A percentile compares a stretch with the other conserved stretches of the same genome.
phyloP scores from a whole-genome alignment of 2,797 vertebrate genomes.

The Chaenodraco wilsoni region DNA sequence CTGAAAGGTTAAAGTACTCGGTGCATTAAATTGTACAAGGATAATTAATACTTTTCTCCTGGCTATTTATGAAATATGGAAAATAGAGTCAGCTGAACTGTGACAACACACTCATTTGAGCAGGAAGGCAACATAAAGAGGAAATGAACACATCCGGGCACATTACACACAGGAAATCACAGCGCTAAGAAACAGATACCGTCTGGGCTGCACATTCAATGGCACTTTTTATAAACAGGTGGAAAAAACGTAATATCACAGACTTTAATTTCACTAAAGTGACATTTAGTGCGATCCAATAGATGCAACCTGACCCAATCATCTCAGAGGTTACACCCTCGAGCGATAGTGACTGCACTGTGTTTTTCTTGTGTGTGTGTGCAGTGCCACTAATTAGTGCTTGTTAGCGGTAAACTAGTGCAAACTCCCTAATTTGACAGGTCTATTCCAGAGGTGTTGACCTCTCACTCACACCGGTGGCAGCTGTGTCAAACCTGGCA shows the following conservation, averaged over 20 bases:
- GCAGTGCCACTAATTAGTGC: slow-evolving; percentile 80
- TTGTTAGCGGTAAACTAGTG: slow-evolving; percentile 76
- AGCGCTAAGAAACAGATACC: slow-evolving; percentile 38
- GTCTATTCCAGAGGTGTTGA: slow-evolving; percentile 83
- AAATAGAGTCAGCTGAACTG: slow-evolving; percentile 95
- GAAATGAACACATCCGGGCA: slow-evolving; percentile 61
- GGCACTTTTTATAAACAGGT: slow-evolving; percentile 38
- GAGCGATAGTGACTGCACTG: slow-evolving; percentile 19
- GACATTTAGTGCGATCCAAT: slow-evolving; percentile 17
- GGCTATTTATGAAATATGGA: slow-evolving; percentile 99
- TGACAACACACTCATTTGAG: slow-evolving; percentile 91
- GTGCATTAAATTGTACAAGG: slow-evolving; percentile 99
- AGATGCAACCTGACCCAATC: slow-evolving; percentile 40
- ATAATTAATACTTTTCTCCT: slow-evolving; percentile 99
- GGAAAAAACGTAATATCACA: neutral
- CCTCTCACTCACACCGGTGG: slow-evolving; percentile 68
- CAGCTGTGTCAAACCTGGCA: slow-evolving; percentile 56
- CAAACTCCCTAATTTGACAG: slow-evolving; percentile 80
- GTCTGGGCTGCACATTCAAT: slow-evolving; percentile 10
- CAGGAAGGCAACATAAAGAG: slow-evolving; percentile 74
- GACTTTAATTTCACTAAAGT: slow-evolving; percentile 27
- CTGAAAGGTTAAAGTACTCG: slow-evolving; percentile 99
- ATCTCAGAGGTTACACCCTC: slow-evolving; percentile 47
- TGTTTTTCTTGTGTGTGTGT: slow-evolving; percentile 18
- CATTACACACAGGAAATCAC: slow-evolving; percentile 27